phyloP scores from a whole-genome alignment of 2,888 invertebrate species.

The Magallana nippona region DNA sequence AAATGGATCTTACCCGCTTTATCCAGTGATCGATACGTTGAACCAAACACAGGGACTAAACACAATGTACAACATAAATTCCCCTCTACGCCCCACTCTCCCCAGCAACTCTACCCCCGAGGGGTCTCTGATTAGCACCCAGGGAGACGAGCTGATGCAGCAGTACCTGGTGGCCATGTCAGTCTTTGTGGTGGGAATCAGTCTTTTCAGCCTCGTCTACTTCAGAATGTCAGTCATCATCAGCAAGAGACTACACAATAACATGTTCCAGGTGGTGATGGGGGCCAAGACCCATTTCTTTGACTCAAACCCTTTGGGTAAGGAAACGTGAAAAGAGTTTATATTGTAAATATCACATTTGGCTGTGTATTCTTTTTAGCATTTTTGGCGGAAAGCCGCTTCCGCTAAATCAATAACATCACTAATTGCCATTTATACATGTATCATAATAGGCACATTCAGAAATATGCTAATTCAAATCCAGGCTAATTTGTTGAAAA shows the following conservation, averaged over 20 bases:
- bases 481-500: too few species aligned
- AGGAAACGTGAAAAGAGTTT: too few species aligned
- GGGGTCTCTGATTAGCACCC: background rate
- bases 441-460: too few species aligned
- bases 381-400: too few species aligned
- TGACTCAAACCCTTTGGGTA: constrained; percentile 90
- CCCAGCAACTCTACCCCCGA: background rate
- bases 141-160: background rate
- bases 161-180: background rate
- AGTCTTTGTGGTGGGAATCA: background rate
- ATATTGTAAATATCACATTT: too few species aligned
- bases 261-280: constrained; percentile 89
- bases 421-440: too few species aligned
- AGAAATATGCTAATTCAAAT: too few species aligned
- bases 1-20: too few species aligned
- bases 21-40: background rate
- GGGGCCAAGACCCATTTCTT: constrained; percentile 92
- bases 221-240: constrained; percentile 22
- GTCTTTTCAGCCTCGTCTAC: background rate
- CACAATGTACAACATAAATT: background rate
- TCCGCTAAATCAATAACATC: too few species aligned
- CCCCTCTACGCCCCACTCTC: background rate
- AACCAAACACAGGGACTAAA: background rate
- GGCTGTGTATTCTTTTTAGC: too few species aligned
- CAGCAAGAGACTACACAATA: constrained; percentile 88